Conservation (phyloP, 2,797 vertebrate genomes). For the Brachyalestes nurse region DNA sequence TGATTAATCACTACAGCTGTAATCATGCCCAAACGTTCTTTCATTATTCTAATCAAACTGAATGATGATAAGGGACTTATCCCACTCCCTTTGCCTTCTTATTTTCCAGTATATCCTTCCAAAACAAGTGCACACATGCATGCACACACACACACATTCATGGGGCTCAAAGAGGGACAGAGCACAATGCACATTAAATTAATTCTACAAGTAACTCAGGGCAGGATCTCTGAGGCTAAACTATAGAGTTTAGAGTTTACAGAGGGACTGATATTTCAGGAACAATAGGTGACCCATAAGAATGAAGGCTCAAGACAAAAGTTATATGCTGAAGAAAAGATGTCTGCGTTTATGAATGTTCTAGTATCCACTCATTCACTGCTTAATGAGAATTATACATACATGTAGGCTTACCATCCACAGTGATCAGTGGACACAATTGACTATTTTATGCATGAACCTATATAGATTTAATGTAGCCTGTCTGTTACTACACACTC, state of each 20-base stretch:
- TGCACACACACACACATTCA: neutral
- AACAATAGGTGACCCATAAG: conserved; percentile 33
- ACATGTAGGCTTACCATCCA: too few relatives aligned
- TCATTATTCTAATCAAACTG: conserved; percentile 62
- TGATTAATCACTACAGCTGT: conserved; percentile 63
- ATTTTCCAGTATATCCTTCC: conserved; percentile 25
- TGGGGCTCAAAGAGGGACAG: neutral
- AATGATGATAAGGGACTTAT: conserved; percentile 54
- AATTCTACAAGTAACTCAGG: neutral
- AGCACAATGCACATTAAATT: neutral
- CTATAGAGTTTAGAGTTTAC: conserved; percentile 29
- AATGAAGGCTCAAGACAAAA: neutral
- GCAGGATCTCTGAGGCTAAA: neutral
- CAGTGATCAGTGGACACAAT: too few relatives aligned
- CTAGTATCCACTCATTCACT: neutral
- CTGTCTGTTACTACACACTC: too few relatives aligned
- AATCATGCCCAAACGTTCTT: conserved; percentile 65
- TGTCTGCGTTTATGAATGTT: conserved; percentile 2
- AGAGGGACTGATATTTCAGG: conserved; percentile 19
- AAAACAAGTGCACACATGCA: neutral
- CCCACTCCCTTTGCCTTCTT: conserved; percentile 21
- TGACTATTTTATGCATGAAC: too few relatives aligned
- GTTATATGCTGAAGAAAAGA: conserved; percentile 6
- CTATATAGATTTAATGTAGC: too few relatives aligned
- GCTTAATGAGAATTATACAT: neutral